phyloP scores from a whole-genome alignment of 2,797 vertebrate species.

The Sylvia borin region DNA sequence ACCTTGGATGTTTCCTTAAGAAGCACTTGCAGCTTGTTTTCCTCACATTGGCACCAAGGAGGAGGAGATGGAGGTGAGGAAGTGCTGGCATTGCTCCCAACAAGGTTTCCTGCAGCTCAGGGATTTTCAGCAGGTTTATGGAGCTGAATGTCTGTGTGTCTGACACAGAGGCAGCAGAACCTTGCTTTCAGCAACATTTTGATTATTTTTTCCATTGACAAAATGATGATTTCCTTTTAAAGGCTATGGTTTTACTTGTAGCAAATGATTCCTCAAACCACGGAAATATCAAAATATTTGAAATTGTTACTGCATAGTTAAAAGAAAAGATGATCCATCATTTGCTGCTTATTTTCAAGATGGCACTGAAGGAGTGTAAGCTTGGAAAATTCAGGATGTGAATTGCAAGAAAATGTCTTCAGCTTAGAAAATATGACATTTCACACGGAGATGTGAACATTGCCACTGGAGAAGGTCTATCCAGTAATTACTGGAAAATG shows the following conservation, averaged over 20 bases:
- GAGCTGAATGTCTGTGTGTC: neutral
- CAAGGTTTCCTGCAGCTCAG: neutral
- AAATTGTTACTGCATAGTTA: neutral
- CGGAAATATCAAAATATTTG: neutral
- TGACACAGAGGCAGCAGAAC: neutral
- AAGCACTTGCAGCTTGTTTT: neutral
- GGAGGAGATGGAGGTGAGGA: neutral
- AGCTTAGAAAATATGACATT: neutral
- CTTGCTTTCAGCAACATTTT: neutral
- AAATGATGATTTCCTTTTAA: neutral
- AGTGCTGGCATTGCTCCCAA: accelerated
- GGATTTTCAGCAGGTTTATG: neutral
- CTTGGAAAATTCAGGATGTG: neutral
- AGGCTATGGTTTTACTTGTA: neutral
- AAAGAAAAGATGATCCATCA: neutral
- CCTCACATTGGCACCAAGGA: neutral
- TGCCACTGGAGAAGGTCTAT: neutral
- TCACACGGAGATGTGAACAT: neutral
- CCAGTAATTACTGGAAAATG: neutral
- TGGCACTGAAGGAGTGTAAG: neutral
- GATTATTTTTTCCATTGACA: neutral
- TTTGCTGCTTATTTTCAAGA: neutral
- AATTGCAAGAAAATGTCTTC: neutral
- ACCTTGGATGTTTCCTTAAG: neutral
- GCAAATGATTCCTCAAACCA: neutral